Base-by-base conservation (phyloP, 1,140 invertebrate genomes). In the Rhagoletis zephyria region DNA sequence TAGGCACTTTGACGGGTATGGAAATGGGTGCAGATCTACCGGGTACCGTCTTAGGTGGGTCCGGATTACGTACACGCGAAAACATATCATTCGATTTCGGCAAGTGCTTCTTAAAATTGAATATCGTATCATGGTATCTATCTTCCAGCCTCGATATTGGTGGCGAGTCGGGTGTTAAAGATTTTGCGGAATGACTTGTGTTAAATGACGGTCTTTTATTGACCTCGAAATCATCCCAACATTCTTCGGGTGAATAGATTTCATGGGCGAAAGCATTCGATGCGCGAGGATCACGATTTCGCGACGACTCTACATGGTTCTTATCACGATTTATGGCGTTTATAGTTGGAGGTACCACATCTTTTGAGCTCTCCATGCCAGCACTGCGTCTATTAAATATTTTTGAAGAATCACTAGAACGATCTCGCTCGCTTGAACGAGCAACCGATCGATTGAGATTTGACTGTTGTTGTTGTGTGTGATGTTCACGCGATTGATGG, bases 241-340 rank as follows among this genome's bases (percentile, higher is more conserved):
- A 87, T 51, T 88, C 87, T 64, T 88, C 87, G 0, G 87, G 67
- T 40, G 86, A 70, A 51, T 87, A 87, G 10, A 85, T 42, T n/a
- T 85, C 85, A 51, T 85, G 48, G 5, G 56, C 6, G n/a, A 48
- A 30, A 14, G 40, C 59, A 42, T 51, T 30, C 5, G 85, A 85
- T 10, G 74, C 45, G 48, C 74, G 74, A 9, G 74, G 74, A 81
- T 81, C 74, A 16, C 74, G 74, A 81, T 81, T 81, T 48, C 70
- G 42, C 16, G 10, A 4, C 16, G 70, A 16, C 14, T 74, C 70
- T 5, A 48, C 45, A 2, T n/a, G 70, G 45, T 9, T 45, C 48
- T 74, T 74, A 74, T 74, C 40, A 77, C 7, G 14, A n/a, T 60
- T 85, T 85, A 30, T 65, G 3, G 3, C 16, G 64, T 40, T 40